Evolutionary conservation across 2,888 invertebrate species (phyloP), one percentile per base, ranked within the genome.

Genomic region (Hololepta plana): DNA sequence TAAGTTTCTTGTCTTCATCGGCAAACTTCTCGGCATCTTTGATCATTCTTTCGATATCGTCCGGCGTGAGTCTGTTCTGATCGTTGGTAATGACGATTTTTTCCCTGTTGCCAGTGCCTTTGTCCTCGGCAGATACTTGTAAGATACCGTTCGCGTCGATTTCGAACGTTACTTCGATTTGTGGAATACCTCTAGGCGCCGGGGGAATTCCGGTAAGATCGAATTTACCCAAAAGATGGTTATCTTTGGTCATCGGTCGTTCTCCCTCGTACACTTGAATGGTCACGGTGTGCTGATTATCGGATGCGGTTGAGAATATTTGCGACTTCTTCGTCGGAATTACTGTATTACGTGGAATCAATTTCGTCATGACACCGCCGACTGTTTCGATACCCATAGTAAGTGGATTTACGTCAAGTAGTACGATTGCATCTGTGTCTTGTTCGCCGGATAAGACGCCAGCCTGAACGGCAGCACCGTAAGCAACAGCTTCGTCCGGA

Each of bases 311-410:
- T 1, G 95, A 93, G 74, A 98, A 99, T 51, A 96, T 91, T 59
- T 98, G 96, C 0, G 90, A 88, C 55, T 98, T 96, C 66, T 96
- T 96, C 27, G 96, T 96, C 15, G 98, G 98, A 47, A 99, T 96
- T 36, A 95, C 93, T 13, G 96, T 96, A 67, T 98, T 98, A 43
- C 96, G 67, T 28, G 88, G 82, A 51, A 98, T 98, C 28, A 98
- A 67, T 53, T 95, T 96, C 41, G 96, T 96, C 96, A 99, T 98
- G 15, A 98, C 96, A 39, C 98, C 98, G 36, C 98, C 96, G 24
- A 96, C 95, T 20, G 98, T 99, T 60, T 99, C 98, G 49, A 99
- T 98, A 59, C 98, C 98, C 75, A 98, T 73, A 37, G 98, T 96
- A 37, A 99, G 67, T 39, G 98, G 98, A 56, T 95, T 96, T 28